Evolutionary conservation across 2,888 invertebrate genomes (phyloP).

Genomic region (Megalurothrips usitatus): DNA sequence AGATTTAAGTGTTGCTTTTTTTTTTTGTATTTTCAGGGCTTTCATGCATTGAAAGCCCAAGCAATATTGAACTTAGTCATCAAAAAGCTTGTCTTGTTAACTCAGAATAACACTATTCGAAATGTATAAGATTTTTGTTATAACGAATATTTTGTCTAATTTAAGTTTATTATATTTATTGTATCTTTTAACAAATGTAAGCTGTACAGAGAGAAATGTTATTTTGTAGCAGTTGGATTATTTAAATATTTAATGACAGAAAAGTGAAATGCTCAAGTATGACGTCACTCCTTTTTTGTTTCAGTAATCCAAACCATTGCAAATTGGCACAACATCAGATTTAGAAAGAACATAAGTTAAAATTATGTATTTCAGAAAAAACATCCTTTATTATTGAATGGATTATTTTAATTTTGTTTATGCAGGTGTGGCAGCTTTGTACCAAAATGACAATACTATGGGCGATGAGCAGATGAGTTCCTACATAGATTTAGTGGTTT

Average conservation of each 20-base stretch:
- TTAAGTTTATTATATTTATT: slow-evolving; percentile 26
- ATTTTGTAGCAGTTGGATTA: slow-evolving; percentile 25
- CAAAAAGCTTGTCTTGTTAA: slow-evolving; percentile 26
- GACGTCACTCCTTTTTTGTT: slow-evolving; percentile 24
- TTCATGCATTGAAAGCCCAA: background rate
- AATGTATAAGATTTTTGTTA: slow-evolving; percentile 25
- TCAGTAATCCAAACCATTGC: slow-evolving; percentile 13
- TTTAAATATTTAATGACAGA: slow-evolving; percentile 27
- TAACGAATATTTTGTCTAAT: slow-evolving; percentile 23
- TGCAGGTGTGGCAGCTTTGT: slow-evolving; percentile 17
- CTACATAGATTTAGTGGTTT: slow-evolving; percentile 21
- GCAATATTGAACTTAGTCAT: slow-evolving; percentile 26
- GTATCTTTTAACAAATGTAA: slow-evolving; percentile 23
- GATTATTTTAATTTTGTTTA: slow-evolving; percentile 22
- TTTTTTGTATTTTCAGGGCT: background rate
- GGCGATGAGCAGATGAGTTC: slow-evolving; percentile 25
- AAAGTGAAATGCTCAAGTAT: slow-evolving; percentile 26
- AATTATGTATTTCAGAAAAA: slow-evolving; percentile 1
- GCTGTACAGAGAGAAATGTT: slow-evolving; percentile 26
- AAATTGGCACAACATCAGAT: slow-evolving; percentile 6
- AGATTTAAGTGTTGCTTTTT: slow-evolving; percentile 23
- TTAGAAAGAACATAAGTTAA: background rate
- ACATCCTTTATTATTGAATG: background rate
- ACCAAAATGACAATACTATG: slow-evolving; percentile 23
- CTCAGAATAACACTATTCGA: slow-evolving; percentile 12